Conservation (phyloP, 2,888 invertebrate genomes). For the Thalpophila matura region DNA sequence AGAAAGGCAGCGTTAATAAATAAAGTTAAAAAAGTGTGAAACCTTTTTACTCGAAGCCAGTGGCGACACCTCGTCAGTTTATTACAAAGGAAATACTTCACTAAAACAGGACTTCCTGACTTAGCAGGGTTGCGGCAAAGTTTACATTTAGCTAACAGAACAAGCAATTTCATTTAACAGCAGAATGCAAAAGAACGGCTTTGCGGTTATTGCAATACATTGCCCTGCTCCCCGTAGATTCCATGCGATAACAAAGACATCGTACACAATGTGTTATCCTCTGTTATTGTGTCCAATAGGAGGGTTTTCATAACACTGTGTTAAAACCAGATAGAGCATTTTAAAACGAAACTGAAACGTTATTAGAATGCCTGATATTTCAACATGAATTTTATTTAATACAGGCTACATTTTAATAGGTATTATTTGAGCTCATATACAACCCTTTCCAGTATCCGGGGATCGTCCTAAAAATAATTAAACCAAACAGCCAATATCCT, state of each 20-base stretch:
- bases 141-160: constrained; percentile 62
- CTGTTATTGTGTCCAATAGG: constrained; percentile 51
- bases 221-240: constrained; percentile 46
- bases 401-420: constrained; percentile 8
- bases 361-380: constrained; percentile 35
- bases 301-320: constrained; percentile 41
- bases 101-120: constrained; percentile 54
- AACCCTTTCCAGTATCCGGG: constrained; percentile 4
- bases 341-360: constrained; percentile 29
- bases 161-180: constrained; percentile 67
- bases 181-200: constrained; percentile 62
- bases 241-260: constrained; percentile 60
- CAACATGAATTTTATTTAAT: constrained; percentile 11
- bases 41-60: constrained; percentile 45
- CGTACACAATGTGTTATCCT: constrained; percentile 50
- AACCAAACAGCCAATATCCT: constrained; percentile 42
- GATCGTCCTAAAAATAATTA: constrained; percentile 32
- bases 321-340: constrained; percentile 32
- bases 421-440: constrained; percentile 21
- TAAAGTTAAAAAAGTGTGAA: constrained; percentile 47
- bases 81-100: constrained; percentile 55
- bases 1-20: constrained; percentile 39
- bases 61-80: constrained; percentile 53
- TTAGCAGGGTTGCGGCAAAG: constrained; percentile 41
- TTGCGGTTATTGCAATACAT: constrained; percentile 65